These are phyloP conservation scores for Aeoliscus strigatus DNA, from an alignment of 2,797 vertebrate genomes.

Conservation along the genomic window DNA sequence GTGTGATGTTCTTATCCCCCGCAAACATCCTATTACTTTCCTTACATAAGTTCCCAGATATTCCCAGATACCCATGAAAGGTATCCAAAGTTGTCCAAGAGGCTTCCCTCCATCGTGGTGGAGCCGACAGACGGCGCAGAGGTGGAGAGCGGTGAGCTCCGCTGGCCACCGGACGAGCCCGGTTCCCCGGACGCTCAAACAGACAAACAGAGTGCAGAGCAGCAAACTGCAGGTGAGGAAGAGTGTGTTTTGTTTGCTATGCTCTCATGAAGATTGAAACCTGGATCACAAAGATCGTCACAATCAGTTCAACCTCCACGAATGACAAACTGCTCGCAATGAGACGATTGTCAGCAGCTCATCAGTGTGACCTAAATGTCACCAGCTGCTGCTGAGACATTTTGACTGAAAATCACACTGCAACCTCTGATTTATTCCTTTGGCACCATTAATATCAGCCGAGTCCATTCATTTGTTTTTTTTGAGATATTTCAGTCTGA, in stretches of 20 bases:
- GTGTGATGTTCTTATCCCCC: not conserved
- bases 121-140: conserved; percentile 81
- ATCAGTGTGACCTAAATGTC: too few relatives aligned
- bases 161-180: conserved; percentile 86
- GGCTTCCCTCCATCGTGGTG: conserved; percentile 87
- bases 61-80: conserved; percentile 82
- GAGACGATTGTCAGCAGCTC: too few relatives aligned
- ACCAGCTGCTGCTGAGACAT: too few relatives aligned
- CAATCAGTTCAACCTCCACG: too few relatives aligned
- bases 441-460: too few relatives aligned
- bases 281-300: too few relatives aligned
- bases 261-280: too few relatives aligned
- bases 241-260: not conserved
- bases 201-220: conserved; percentile 17
- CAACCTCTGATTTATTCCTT: too few relatives aligned
- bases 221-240: conserved; percentile 42
- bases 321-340: too few relatives aligned
- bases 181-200: conserved; percentile 61
- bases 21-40: conserved; percentile 9
- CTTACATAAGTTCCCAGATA: conserved; percentile 68
- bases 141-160: conserved; percentile 88
- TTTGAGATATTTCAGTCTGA: too few relatives aligned
- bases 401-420: too few relatives aligned
- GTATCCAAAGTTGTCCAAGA: conserved; percentile 84
- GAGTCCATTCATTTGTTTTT: too few relatives aligned